Evolutionary conservation across 2,797 vertebrate genomes (phyloP).

Genomic region (Jordanella pulchra): DNA sequence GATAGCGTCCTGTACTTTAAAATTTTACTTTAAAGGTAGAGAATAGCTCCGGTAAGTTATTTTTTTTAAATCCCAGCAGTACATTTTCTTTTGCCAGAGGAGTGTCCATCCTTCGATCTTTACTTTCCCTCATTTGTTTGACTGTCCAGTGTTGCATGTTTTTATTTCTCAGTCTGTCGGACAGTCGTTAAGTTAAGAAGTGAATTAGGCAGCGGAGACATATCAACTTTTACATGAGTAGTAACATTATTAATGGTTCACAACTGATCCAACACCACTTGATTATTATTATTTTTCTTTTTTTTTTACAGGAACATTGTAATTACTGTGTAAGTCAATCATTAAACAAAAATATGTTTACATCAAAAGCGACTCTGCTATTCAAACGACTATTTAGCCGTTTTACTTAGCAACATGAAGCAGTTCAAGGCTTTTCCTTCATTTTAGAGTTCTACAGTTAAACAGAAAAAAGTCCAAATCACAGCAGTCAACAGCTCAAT

Average conservation of each 20-base stretch:
- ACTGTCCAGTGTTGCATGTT: constrained; percentile 40
- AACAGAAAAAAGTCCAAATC: constrained; percentile 33
- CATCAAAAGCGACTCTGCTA: constrained; percentile 57
- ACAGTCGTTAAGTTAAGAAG: constrained; percentile 42
- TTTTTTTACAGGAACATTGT: constrained; percentile 51
- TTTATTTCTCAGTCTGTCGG: constrained; percentile 39
- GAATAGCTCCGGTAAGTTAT: constrained; percentile 48
- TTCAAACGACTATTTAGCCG: constrained; percentile 32
- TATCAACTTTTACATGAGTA: constrained; percentile 51
- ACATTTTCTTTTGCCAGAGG: constrained; percentile 28
- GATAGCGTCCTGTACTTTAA: constrained; percentile 28
- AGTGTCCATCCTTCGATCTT: constrained; percentile 29
- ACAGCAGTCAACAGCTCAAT: constrained; percentile 37
- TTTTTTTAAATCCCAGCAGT: constrained; percentile 10
- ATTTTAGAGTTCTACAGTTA: constrained; percentile 44
- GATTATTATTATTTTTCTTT: constrained; percentile 18
- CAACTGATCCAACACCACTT: constrained; percentile 54
- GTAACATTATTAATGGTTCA: constrained; percentile 53
- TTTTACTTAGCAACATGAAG: constrained; percentile 64
- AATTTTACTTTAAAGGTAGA: constrained; percentile 49
- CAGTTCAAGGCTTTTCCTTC: constrained; percentile 73
- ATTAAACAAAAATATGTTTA: constrained; percentile 53
- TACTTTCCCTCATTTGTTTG: constrained; percentile 21
- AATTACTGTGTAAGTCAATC: constrained; percentile 59
- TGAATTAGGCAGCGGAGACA: constrained; percentile 41